These are phyloP conservation scores for Bombus turneri DNA, from an alignment of 1,140 invertebrate genomes.

Conservation along the genomic window DNA sequence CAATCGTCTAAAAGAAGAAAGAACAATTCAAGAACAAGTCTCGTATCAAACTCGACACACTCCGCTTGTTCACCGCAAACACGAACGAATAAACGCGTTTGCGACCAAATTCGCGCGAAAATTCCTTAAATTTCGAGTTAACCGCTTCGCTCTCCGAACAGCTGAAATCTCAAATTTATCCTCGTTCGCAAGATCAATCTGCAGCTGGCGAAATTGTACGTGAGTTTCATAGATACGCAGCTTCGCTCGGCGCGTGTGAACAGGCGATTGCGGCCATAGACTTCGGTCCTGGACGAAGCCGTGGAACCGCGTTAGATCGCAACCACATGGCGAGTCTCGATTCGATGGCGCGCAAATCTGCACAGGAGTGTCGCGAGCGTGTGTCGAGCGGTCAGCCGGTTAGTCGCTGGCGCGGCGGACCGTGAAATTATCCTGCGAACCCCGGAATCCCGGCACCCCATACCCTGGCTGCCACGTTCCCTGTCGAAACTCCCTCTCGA, in stretches of 20 bases:
- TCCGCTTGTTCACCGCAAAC: no score
- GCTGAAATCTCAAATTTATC: no score
- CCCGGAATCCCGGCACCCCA: constrained; percentile 1
- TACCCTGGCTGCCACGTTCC: background rate
- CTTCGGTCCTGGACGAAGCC: background rate
- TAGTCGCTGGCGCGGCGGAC: constrained; percentile 75
- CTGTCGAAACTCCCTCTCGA: background rate
- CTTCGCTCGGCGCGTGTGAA: background rate
- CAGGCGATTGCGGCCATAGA: background rate
- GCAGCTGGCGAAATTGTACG: no score
- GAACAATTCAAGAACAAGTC: no score
- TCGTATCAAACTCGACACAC: no score
- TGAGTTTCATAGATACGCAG: background rate
- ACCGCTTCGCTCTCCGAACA: no score
- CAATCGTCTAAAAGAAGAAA: no score
- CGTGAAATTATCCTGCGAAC: constrained; percentile 59
- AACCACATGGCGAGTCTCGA: background rate
- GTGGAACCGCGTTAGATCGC: background rate
- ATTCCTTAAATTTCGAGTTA: no score
- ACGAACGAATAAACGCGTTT: no score
- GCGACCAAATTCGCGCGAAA: no score
- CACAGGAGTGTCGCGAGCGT: background rate
- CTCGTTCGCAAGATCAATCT: no score
- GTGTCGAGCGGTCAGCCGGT: constrained; percentile 63
- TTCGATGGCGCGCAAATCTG: background rate